phyloP scores from a whole-genome alignment of 1,140 invertebrate genomes.

The Euglossa dilemma region DNA sequence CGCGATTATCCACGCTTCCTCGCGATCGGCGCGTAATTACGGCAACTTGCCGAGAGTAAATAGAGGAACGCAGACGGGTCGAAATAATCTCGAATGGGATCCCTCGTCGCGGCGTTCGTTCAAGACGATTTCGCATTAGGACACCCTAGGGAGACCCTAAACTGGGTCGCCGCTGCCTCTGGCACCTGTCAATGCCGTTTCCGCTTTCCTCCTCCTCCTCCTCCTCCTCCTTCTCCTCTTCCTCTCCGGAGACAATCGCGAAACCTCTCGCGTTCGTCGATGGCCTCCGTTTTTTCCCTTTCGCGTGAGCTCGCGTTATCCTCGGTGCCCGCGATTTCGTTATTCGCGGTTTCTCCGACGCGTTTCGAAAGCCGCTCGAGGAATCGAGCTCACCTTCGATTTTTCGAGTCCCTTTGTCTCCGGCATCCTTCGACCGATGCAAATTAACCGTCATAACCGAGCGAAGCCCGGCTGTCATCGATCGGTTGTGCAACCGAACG shows the following conservation, averaged over 20 bases:
- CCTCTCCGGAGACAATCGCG: not conserved
- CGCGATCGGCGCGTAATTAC: not conserved
- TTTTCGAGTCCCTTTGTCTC: not conserved
- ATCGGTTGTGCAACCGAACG: conserved; percentile 52
- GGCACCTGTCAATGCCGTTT: conserved; percentile 14
- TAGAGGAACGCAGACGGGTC: not conserved
- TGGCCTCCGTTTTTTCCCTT: not conserved
- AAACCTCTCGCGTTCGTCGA: not conserved
- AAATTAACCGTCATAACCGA: conserved; percentile 55
- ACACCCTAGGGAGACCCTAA: not conserved
- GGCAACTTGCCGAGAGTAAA: not conserved
- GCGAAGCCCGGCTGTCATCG: conserved; percentile 55
- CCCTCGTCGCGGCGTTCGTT: not conserved
- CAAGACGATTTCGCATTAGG: not conserved
- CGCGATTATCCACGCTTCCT: conserved; percentile 6
- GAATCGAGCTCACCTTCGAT: not conserved
- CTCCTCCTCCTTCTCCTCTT: too few species aligned
- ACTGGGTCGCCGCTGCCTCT: not conserved
- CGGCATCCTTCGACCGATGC: conserved; percentile 40
- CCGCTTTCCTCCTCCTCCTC: too few species aligned
- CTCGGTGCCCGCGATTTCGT: not conserved
- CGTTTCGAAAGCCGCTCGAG: too few species aligned
- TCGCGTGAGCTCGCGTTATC: too few species aligned
- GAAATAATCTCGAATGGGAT: too few species aligned
- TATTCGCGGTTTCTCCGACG: not conserved